phyloP scores from a whole-genome alignment of 2,113 vertebrate species.

The Dissostichus mawsoni region DNA sequence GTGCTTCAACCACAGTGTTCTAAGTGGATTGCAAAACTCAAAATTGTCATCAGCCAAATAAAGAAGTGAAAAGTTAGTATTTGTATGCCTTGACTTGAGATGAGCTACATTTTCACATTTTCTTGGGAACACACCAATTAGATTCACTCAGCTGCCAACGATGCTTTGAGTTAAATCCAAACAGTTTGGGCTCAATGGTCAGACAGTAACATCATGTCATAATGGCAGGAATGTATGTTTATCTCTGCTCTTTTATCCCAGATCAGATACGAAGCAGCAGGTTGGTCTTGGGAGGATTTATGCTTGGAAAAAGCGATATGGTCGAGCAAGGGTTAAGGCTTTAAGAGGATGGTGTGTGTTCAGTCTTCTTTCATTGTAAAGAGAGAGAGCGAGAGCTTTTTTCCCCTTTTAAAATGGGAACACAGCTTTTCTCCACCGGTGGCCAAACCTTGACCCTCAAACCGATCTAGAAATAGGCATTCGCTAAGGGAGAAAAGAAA shows the following conservation, averaged over 20 bases:
- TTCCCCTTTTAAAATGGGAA: constrained; percentile 79
- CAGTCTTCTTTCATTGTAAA: constrained; percentile 66
- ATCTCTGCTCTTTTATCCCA: constrained; percentile 2
- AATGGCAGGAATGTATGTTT: constrained; percentile 1
- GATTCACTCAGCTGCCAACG: constrained; percentile 21
- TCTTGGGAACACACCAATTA: no score
- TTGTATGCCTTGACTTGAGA: no score
- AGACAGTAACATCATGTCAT: constrained; percentile 14
- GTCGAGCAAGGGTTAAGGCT: constrained; percentile 71
- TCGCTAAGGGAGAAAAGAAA: constrained; percentile 74
- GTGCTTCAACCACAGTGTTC: no score
- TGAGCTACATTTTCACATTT: no score
- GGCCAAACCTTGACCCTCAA: constrained; percentile 85
- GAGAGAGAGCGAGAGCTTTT: constrained; percentile 54
- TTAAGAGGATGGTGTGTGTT: constrained; percentile 71
- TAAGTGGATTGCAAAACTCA: no score
- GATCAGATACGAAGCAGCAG: not conserved
- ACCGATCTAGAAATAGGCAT: constrained; percentile 83
- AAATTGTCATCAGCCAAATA: no score
- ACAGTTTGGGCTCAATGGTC: constrained; percentile 19
- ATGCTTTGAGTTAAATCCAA: constrained; percentile 14
- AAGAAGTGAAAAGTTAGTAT: no score
- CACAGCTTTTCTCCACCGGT: constrained; percentile 81
- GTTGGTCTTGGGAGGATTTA: constrained; percentile 1
- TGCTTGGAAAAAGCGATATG: constrained; percentile 1